phyloP scores from a whole-genome alignment of 2,797 vertebrate species.

The Argentina silus region DNA sequence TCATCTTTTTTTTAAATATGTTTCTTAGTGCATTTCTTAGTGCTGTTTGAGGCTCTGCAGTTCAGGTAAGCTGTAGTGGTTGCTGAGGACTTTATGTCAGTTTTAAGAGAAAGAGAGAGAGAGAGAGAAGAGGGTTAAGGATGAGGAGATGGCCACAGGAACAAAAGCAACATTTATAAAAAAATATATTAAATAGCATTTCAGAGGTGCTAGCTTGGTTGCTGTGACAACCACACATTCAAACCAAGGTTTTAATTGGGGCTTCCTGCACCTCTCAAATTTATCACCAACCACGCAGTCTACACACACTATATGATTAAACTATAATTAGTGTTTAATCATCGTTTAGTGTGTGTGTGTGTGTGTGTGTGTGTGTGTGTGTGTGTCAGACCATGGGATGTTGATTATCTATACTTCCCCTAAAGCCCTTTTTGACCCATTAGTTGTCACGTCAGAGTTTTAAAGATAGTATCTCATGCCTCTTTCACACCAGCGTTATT shows the following conservation, averaged over 20 bases:
- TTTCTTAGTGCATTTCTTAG: too few relatives aligned
- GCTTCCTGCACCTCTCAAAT: slow-evolving; percentile 68
- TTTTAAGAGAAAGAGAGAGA: too few relatives aligned
- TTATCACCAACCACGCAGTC: slow-evolving; percentile 60
- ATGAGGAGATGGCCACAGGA: too few relatives aligned
- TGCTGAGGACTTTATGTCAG: too few relatives aligned
- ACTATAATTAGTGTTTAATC: slow-evolving; percentile 45
- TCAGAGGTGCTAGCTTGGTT: slow-evolving; percentile 72
- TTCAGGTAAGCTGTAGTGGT: too few relatives aligned
- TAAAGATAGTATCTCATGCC: too few relatives aligned
- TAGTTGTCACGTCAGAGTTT: background rate
- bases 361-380: slow-evolving; percentile 16
- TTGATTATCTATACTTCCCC: background rate
- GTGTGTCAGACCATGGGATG: background rate
- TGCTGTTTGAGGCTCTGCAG: too few relatives aligned
- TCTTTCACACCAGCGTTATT: too few relatives aligned
- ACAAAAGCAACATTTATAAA: slow-evolving; percentile 60
- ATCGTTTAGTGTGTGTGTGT: slow-evolving; percentile 11
- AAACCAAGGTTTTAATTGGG: slow-evolving; percentile 70
- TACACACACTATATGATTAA: slow-evolving; percentile 61
- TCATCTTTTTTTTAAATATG: too few relatives aligned
- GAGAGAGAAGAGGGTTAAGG: slow-evolving; percentile 5
- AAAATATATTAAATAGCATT: slow-evolving; percentile 64
- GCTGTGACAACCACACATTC: slow-evolving; percentile 78
- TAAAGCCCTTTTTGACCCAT: slow-evolving; percentile 2